A percentile compares a stretch with the other conserved stretches of the same genome.
phyloP scores from a whole-genome alignment of 2,113 vertebrate genomes.

The Dissostichus mawsoni region DNA sequence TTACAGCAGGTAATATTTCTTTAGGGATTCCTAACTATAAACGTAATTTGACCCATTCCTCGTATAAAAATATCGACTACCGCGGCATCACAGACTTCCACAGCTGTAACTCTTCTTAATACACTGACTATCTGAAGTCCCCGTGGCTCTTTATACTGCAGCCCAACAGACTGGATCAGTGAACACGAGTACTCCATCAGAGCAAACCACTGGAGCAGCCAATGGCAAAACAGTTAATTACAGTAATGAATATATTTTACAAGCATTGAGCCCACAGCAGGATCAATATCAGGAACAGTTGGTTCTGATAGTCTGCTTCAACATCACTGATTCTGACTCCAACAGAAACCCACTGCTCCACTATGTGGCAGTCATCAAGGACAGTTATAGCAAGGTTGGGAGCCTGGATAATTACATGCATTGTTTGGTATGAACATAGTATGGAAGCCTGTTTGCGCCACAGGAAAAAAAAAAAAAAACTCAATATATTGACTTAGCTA shows the following conservation, averaged over 20 bases:
- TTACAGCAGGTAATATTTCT: background rate
- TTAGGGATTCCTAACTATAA: background rate
- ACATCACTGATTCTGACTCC: background rate
- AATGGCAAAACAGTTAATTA: conserved; percentile 30
- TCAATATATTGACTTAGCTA: too few species aligned
- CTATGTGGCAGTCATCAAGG: too few species aligned
- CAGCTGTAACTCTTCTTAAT: background rate
- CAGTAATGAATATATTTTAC: conserved; percentile 32
- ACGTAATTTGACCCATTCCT: background rate
- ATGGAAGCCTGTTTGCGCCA: too few species aligned
- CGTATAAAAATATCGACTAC: conserved; percentile 9
- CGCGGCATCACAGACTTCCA: background rate
- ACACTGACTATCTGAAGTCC: background rate
- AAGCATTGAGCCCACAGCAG: background rate
- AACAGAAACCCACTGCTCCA: background rate
- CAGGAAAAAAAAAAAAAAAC: too few species aligned
- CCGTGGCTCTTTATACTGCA: conserved; percentile 11
- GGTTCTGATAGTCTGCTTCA: background rate
- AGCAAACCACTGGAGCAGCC: conserved; percentile 12
- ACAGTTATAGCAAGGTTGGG: too few species aligned
- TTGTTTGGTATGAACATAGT: too few species aligned
- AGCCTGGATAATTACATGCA: too few species aligned
- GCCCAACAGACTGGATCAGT: conserved; percentile 28
- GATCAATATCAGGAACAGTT: conserved; percentile 8
- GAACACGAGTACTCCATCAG: conserved; percentile 30